Base-by-base conservation (phyloP, 2,797 vertebrate genomes). In the Sandelia bainsii region DNA sequence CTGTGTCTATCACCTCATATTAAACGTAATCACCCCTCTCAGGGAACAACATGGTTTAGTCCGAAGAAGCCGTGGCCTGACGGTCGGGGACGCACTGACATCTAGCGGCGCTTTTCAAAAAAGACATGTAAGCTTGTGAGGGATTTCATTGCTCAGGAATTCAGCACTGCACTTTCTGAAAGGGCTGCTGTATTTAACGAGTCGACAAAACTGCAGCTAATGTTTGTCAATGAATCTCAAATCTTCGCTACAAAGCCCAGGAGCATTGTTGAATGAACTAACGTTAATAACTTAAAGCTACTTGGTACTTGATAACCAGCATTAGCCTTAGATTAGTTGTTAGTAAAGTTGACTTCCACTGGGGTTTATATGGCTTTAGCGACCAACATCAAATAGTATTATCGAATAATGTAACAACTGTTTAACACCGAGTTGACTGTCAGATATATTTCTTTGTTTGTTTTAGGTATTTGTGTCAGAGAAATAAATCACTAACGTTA, bases 31-130 rank as follows among this genome's bases (percentile, higher is more conserved):
- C 29, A 17, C 77, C 80, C 77, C 81, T 64, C 27, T 29, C 22
- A 14, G 2, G 2, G 9, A 34, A 4, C 5, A 9, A 9, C 3
- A 83, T 92, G 89, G 92, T 93, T 82, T 45, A 58, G 78, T 72
- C 91, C 62, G 1, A 4, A 0, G 3, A 40, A 4, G 34, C 59
- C 13, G 0, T 12, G 9, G 14, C 14, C 23, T 5, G 56, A 79
- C 72, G 1, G 23, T 29, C 13, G 5, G 34, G 54, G 25, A 45
- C 1, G 17, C 69, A 80, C 71, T 86, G 91, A 61, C 90, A 86
- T 83, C 91, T 92, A 86, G 84, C 50, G 93, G 82, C 19, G 29
- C 0, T 20, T 29, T 63, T 25, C 0, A 16, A 25, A 40, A n/a
- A 65, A 3, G 1, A 23, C 62, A 80, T 13, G 3, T 23, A 49